phyloP scores from a whole-genome alignment of 2,113 vertebrate genomes.

The Tetraodon nigroviridis region DNA sequence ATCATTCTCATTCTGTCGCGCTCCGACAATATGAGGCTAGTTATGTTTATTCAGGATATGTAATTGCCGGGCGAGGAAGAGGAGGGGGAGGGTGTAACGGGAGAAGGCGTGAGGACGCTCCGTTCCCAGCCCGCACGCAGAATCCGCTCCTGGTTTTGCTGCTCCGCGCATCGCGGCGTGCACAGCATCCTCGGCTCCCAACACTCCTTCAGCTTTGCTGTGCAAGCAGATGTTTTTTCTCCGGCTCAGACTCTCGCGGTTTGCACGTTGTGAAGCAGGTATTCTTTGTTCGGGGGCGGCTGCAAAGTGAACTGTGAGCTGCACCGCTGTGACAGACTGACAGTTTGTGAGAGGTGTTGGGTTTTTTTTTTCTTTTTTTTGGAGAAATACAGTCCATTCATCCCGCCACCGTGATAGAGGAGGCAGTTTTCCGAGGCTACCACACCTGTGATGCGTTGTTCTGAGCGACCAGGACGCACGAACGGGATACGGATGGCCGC shows the following conservation, averaged over 20 bases:
- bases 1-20: slow-evolving; percentile 25
- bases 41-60: slow-evolving; percentile 45
- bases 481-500: slow-evolving; percentile 62
- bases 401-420: slow-evolving; percentile 29
- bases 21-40: slow-evolving; percentile 25
- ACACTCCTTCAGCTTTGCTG: slow-evolving; percentile 71
- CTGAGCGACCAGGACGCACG: slow-evolving; percentile 71
- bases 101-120: slow-evolving; percentile 48
- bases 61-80: slow-evolving; percentile 30
- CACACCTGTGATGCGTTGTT: slow-evolving; percentile 80
- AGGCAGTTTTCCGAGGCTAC: slow-evolving; percentile 53
- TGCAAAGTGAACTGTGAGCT: slow-evolving; percentile 50
- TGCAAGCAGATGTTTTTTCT: slow-evolving; percentile 73
- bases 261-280: slow-evolving; percentile 52
- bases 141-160: slow-evolving; percentile 74
- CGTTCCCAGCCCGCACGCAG: slow-evolving; percentile 41
- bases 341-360: too few species aligned
- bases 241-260: slow-evolving; percentile 54
- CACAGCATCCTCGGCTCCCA: slow-evolving; percentile 47
- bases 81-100: background rate
- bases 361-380: too few species aligned
- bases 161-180: slow-evolving; percentile 43
- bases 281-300: slow-evolving; percentile 36
- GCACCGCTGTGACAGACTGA: background rate
- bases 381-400: slow-evolving; percentile 18